Evolutionary conservation across 1,140 invertebrate species (phyloP), one percentile per base, ranked within the genome.

Genomic region (Condylostylus longicornis): DNA sequence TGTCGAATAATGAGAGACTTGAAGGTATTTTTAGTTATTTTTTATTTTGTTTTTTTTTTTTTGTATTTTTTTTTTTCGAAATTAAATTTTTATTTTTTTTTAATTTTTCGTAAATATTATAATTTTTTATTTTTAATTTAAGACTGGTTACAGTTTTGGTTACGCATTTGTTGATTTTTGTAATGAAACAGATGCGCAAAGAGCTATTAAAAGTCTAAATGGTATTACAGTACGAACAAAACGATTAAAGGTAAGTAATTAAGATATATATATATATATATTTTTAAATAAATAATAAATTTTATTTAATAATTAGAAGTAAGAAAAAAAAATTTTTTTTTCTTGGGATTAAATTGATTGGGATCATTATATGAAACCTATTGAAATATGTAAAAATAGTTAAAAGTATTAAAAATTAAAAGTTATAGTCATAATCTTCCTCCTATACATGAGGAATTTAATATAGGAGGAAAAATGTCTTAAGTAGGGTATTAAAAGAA

Each of bases 121-220:
- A 14, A 5, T 18, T 18, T n/a, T n/a, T n/a, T n/a, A 10, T 10
- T 27, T 27, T 23, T 7, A 23, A 46, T 64, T 70, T 31, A 63
- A 85, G 71, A 90, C 87, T 62, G 86, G 86, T 17, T 95, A 95
- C 61, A 91, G 86, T 61, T 95, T 87, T 62, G 90, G 91, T 12
- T 96, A 93, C 65, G 90, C 88, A 14, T 96, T 96, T 68, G 88
- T 95, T 13, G 91, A 94, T 59, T 96, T 86, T 61, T 68, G 75
- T 19, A 77, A 75, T 43, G 75, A 81, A 41, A 78, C 85, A 54
- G 86, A 91, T 67, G 89, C 89, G 15, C 63, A 73, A 25, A 72
- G 77, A 48, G 90, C 90, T 19, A 91, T 94, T 41, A 71, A 76
- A 46, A 76, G 77, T 6, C 69, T 94, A 41, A 93, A 94, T 63